Conservation (phyloP, 2,113 vertebrate genomes). For the Urocitellus parryii region DNA sequence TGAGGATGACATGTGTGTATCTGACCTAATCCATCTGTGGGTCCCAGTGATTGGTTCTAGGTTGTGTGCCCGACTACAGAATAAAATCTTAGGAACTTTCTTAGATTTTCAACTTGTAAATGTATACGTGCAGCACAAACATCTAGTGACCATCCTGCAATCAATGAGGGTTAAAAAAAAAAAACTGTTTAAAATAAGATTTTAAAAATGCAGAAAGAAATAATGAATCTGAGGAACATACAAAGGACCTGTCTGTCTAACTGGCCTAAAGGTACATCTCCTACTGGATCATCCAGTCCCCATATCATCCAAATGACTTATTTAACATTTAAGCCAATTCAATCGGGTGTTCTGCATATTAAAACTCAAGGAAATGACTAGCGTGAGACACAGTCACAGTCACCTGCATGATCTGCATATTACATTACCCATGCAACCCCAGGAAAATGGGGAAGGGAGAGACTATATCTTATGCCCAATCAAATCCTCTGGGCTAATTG, state of each 20-base stretch:
- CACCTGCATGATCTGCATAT: not conserved
- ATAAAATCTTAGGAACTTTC: not conserved
- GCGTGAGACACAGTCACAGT: not conserved
- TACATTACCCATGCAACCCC: not conserved
- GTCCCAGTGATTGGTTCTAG: not conserved
- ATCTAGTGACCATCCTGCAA: not conserved
- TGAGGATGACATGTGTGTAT: not conserved
- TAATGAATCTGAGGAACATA: too few species aligned
- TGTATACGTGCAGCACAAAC: not conserved
- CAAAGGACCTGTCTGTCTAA: not conserved
- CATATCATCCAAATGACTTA: not conserved
- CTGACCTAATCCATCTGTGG: not conserved
- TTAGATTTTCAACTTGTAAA: not conserved
- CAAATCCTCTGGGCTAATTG: not conserved
- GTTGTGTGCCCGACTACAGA: not conserved
- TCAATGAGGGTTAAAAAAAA: not conserved
- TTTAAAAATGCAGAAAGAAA: not conserved
- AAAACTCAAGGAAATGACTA: not conserved
- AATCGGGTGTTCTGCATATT: not conserved
- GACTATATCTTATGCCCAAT: rapidly evolving
- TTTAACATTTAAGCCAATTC: not conserved
- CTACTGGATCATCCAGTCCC: not conserved
- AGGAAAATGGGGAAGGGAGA: not conserved
- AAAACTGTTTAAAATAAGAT: not conserved
- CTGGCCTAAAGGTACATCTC: not conserved